Base-by-base conservation (phyloP, 2,113 vertebrate genomes). In the Falco punctatus region DNA sequence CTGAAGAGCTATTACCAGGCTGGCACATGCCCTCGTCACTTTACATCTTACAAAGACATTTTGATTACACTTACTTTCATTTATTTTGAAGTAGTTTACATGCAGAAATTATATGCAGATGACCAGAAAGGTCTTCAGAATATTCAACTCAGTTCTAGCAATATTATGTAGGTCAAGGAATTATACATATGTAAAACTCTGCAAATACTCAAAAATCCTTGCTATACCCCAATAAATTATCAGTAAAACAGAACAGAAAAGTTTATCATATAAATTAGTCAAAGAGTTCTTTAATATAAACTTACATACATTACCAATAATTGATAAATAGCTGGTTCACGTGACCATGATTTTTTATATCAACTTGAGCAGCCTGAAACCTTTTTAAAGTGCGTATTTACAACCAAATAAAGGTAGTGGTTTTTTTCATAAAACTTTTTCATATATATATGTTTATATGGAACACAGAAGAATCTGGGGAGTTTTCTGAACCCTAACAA, bases 21-120 rank as follows among this genome's bases (percentile, higher is more conserved):
- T 64, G 52, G 40, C 90, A 93, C 77, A 80, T 97, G 82, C 80
- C 88, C 44, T 89, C 13, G 1, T 84, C 78, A 90, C 88, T 95
- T 95, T 91, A 40, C 27, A 92, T 93, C n/a, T 93, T 77, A 71
- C 9, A 78, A 74, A 94, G 51, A 33, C 16, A 87, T 84, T 92
- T 94, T 94, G 57, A 91, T 92, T 92, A 69, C 38, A 88, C 79
- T 49, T 93, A 62, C 48, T 91, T 92, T 84, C 49, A 52, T 61
- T 85, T 90, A 85, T 58, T 94, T 92, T 80, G 12, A 85, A 89
- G 40, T 62, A 44, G 24, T 70, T 59, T 67, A 73, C 27, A 67
- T 22, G 49, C 16, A 89, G 46, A 85, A 79, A 84, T 44, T 1
- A 44, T 20, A 88, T 15, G 11, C 52, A 91, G 69, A 89, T 87